phyloP scores from a whole-genome alignment of 2,888 invertebrate species.

The Watsonalla cultraria region DNA sequence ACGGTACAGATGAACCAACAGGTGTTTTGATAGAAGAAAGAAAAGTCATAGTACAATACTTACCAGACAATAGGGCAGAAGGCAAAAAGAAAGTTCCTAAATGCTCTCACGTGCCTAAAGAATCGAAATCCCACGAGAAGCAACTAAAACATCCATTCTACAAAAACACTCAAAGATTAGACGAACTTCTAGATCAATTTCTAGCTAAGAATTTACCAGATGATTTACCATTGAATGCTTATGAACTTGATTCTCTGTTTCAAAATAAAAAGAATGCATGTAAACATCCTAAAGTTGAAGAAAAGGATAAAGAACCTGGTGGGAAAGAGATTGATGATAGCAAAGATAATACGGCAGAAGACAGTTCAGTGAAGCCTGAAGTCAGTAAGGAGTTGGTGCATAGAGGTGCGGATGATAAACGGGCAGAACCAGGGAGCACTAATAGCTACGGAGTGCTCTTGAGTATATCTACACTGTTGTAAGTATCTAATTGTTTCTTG shows the following conservation, averaged over 20 bases:
- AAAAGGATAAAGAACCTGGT: not conserved
- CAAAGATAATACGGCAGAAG: slow-evolving; percentile 4
- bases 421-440: slow-evolving; percentile 3
- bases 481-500: too few relatives aligned
- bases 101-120: slow-evolving; percentile 46
- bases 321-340: not conserved
- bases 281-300: slow-evolving; percentile 18
- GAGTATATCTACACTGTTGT: slow-evolving; percentile 43
- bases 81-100: slow-evolving; percentile 36
- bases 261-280: slow-evolving; percentile 18
- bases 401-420: not conserved
- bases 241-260: slow-evolving; percentile 24
- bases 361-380: not conserved
- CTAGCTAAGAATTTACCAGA: slow-evolving; percentile 37
- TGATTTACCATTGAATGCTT: slow-evolving; percentile 21
- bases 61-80: slow-evolving; percentile 13
- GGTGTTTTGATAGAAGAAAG: slow-evolving; percentile 46
- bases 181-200: slow-evolving; percentile 44
- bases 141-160: slow-evolving; percentile 54
- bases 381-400: slow-evolving; percentile 6
- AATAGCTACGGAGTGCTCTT: slow-evolving; percentile 26
- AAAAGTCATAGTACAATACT: slow-evolving; percentile 39
- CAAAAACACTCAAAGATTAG: slow-evolving; percentile 48
- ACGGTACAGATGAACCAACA: slow-evolving; percentile 21
- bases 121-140: slow-evolving; percentile 42